Evolutionary conservation across 2,113 vertebrate genomes (phyloP).

Genomic region (Anhinga rufa): DNA sequence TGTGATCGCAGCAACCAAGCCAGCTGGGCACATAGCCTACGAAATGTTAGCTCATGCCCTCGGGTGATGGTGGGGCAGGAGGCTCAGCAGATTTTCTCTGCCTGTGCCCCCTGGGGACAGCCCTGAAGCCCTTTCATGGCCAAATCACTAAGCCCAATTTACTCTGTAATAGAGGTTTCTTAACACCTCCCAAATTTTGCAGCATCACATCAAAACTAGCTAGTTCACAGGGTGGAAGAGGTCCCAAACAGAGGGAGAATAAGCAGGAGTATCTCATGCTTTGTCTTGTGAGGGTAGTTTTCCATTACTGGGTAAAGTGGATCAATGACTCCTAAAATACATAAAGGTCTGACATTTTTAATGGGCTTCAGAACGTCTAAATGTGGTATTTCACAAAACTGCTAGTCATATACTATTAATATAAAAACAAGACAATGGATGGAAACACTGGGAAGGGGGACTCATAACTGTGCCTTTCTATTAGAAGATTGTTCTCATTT

Average conservation of each 20-base stretch:
- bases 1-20: background rate
- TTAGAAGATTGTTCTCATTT: background rate
- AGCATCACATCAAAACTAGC: background rate
- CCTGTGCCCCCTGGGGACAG: too few relatives aligned
- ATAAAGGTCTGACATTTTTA: background rate
- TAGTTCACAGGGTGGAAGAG: background rate
- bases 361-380: background rate
- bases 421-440: background rate
- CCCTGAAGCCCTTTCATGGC: background rate
- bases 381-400: background rate
- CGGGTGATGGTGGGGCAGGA: fast-evolving
- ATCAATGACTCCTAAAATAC: background rate
- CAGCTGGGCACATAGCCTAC: fast-evolving
- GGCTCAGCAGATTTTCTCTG: background rate
- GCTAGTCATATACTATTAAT: background rate
- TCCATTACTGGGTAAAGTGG: background rate
- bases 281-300: background rate
- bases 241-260: background rate
- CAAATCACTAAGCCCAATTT: background rate
- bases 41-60: background rate
- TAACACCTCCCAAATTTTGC: background rate
- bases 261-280: background rate
- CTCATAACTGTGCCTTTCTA: background rate
- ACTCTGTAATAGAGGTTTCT: background rate
- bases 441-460: background rate